These are phyloP conservation scores for Sebastes variabilis DNA, from an alignment of 2,797 vertebrate genomes.

Conservation along the genomic window DNA sequence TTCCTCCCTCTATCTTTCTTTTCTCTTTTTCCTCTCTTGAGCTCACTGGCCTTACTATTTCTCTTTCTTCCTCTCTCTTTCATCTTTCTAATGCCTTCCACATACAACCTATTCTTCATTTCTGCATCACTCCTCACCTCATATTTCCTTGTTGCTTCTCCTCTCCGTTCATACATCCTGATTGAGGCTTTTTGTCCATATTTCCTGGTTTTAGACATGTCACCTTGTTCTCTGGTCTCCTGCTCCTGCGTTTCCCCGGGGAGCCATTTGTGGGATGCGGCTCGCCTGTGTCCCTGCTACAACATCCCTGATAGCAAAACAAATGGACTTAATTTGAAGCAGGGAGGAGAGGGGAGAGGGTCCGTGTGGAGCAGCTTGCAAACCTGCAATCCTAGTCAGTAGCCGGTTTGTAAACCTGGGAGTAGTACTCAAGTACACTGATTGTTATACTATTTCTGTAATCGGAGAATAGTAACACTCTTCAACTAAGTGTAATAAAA, in stretches of 20 bases:
- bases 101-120: conserved; percentile 37
- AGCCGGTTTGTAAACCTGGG: neutral
- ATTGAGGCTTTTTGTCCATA: conserved; percentile 51
- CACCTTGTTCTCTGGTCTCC: conserved; percentile 43
- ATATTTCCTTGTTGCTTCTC: conserved; percentile 56
- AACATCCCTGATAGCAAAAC: conserved; percentile 50
- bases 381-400: neutral
- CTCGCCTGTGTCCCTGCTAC: conserved; percentile 50
- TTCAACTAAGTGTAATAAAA: too few species aligned
- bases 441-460: neutral
- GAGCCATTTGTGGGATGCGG: conserved; percentile 56
- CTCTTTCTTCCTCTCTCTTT: neutral
- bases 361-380: neutral
- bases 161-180: conserved; percentile 53
- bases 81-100: neutral
- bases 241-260: conserved; percentile 29
- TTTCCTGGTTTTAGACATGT: conserved; percentile 50
- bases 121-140: conserved; percentile 41
- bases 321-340: conserved; percentile 64
- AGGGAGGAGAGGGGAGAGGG: neutral
- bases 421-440: neutral
- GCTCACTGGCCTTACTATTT: conserved; percentile 36
- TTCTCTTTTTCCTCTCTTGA: neutral
- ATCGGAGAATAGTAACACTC: too few species aligned
- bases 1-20: neutral